Base-by-base conservation (phyloP, 1,140 invertebrate species). In the Dryas iulia region DNA sequence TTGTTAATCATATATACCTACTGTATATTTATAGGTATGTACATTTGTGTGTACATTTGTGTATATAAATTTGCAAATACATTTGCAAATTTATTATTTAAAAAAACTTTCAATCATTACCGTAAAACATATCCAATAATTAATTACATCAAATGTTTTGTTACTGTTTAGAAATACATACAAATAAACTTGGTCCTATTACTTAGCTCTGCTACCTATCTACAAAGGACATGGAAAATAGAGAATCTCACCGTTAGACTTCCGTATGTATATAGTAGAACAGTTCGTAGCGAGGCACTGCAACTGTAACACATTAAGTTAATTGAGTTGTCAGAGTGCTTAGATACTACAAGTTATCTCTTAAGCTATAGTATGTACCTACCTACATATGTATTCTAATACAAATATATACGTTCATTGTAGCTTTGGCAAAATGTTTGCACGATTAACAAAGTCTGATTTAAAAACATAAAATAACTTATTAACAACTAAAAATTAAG, bases 301-400 rank as follows among this genome's bases (percentile, higher is more conserved):
- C 39, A 62, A 62, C 39, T 52, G 47, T 62, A 47, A 53, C 39
- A 62, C 59, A 62, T 62, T 62, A 62, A 53, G 59, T 62, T 62
- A 62, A 62, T 62, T 62, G 59, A 62, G 47, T 62, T 47, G 39
- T 47, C 21, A 47, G 6, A 47, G 39, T 47, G 39, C 39, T 10
- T 47, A 47, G 14, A 1, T 47, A 7, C 14, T 47, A 47, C 7
- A 39, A 39, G 33, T 7, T 39, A 14, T 7, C 0, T 39, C 3
- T 10, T 33, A 33, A 33, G 8, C n/a, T n/a, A n/a, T n/a, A n/a
- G 10, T 35, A 14, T 35, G 33, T 14, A 35, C 33, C 26, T 28
- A 28, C 6, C 2, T 28, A 14, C 12, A 14, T 35, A 14, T 3
- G n/a, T n/a, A 39, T 18, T 2, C 7, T 14, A n/a, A 14, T 31